phyloP scores from a whole-genome alignment of 2,888 invertebrate genomes.

The Conomelus anceps region DNA sequence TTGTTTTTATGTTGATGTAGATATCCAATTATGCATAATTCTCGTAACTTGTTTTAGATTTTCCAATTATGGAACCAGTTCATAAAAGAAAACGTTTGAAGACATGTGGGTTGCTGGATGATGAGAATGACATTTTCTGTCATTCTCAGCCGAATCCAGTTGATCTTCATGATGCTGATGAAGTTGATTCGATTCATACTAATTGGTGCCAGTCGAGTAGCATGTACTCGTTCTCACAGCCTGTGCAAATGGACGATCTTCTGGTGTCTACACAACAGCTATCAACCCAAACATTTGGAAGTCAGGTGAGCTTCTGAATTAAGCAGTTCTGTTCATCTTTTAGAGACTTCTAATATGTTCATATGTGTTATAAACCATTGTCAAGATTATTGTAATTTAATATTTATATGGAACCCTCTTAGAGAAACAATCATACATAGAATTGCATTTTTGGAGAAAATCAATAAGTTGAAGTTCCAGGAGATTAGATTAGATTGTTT shows the following conservation, averaged over 20 bases:
- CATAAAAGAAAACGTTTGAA: not conserved
- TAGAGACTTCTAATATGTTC: conserved; percentile 33
- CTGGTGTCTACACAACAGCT: conserved; percentile 64
- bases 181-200: conserved; percentile 38
- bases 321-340: conserved; percentile 24
- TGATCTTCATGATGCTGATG: conserved; percentile 27
- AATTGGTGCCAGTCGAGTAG: conserved; percentile 39
- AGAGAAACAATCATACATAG: too few relatives aligned
- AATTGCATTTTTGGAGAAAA: too few relatives aligned
- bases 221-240: conserved; percentile 75
- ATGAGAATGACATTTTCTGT: not conserved
- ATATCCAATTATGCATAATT: too few relatives aligned
- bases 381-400: too few relatives aligned
- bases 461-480: too few relatives aligned
- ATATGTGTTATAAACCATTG: conserved; percentile 23
- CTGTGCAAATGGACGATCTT: conserved; percentile 73
- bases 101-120: not conserved
- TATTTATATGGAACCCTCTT: too few relatives aligned
- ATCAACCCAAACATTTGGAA: conserved; percentile 45
- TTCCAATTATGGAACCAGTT: not conserved
- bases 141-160: conserved; percentile 5
- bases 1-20: too few relatives aligned
- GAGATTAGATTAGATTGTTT: too few relatives aligned
- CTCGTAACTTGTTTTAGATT: too few relatives aligned
- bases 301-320: conserved; percentile 20